A percentile compares a stretch with the other conserved stretches of the same genome.
Evolutionary conservation across 2,888 invertebrate species (phyloP).

Genomic region (Sclerodermus sp.): DNA sequence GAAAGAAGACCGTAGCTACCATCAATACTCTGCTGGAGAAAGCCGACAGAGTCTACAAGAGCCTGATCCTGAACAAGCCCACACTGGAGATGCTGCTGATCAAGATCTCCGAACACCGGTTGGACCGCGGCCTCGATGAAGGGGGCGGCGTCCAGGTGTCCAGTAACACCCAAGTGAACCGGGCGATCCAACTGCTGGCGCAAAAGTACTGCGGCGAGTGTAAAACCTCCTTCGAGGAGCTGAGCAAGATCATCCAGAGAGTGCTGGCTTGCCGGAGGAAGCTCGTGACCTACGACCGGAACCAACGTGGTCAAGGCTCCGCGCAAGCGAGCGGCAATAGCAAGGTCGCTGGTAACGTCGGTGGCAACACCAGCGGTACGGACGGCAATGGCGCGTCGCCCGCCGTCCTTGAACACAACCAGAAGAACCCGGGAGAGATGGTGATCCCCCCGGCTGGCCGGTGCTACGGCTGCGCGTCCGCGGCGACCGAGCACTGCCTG

Average conservation of each 20-base stretch:
- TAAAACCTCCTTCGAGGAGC: conserved; percentile 91
- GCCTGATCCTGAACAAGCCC: conserved; percentile 87
- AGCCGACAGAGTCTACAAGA: conserved; percentile 91
- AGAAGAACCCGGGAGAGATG: conserved; percentile 12
- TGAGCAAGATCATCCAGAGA: conserved; percentile 86
- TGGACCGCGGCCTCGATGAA: conserved; percentile 68
- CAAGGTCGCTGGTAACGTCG: too few species aligned
- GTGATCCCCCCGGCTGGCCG: conserved; percentile 61
- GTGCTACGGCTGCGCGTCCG: conserved; percentile 86
- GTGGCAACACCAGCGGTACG: too few species aligned
- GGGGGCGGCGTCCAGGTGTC: conserved; percentile 59
- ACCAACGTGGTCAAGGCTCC: conserved; percentile 67
- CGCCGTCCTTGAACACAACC: too few species aligned
- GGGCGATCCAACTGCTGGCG: conserved; percentile 90
- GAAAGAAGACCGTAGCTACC: conserved; percentile 89
- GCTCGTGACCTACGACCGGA: conserved; percentile 86
- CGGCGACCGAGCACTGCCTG: conserved; percentile 92
- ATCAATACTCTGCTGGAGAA: conserved; percentile 91
- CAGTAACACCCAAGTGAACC: conserved; percentile 73
- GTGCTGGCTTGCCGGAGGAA: conserved; percentile 90
- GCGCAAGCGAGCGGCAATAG: conserved; percentile 6
- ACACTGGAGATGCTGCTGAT: conserved; percentile 82
- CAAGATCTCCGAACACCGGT: conserved; percentile 84
- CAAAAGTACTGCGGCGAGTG: conserved; percentile 96
- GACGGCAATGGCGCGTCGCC: too few species aligned